These are phyloP conservation scores for Yponomeuta sedellus DNA, from an alignment of 2,888 invertebrate species.

Conservation along the genomic window DNA sequence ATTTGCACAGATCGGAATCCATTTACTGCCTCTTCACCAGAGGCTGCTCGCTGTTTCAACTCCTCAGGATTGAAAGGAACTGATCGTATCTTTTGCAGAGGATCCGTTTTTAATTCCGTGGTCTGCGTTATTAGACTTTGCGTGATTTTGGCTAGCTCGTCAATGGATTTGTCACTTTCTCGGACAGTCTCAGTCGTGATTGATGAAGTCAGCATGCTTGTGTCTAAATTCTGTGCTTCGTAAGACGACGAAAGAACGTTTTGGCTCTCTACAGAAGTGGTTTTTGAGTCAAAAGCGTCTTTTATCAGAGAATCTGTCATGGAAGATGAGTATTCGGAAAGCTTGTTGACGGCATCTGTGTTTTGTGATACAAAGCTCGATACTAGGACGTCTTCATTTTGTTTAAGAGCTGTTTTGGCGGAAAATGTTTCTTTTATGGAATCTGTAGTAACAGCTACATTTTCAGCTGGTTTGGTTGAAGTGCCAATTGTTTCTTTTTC, in stretches of 20 bases:
- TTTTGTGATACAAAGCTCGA: background rate
- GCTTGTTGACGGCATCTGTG: background rate
- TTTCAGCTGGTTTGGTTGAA: background rate
- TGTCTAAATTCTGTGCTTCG: background rate
- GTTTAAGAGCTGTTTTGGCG: background rate
- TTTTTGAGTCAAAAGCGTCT: background rate
- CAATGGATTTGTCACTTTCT: constrained; percentile 1
- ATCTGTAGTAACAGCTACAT: background rate
- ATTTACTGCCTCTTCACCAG: background rate
- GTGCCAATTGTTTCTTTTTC: background rate
- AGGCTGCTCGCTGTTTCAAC: constrained; percentile 6
- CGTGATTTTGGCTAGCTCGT: background rate
- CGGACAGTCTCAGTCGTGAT: background rate
- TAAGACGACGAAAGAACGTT: no score
- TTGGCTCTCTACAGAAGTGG: no score
- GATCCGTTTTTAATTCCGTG: constrained; percentile 6
- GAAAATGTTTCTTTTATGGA: background rate
- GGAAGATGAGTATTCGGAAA: background rate
- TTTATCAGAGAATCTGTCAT: background rate
- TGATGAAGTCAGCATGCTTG: background rate
- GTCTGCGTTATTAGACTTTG: constrained; percentile 6
- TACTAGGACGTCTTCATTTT: background rate
- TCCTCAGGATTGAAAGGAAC: constrained; percentile 13
- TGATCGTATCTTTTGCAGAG: constrained; percentile 14
- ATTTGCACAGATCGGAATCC: constrained; percentile 1